Evolutionary conservation across 2,888 invertebrate genomes (phyloP).

Genomic region (Electrophaes corylata): DNA sequence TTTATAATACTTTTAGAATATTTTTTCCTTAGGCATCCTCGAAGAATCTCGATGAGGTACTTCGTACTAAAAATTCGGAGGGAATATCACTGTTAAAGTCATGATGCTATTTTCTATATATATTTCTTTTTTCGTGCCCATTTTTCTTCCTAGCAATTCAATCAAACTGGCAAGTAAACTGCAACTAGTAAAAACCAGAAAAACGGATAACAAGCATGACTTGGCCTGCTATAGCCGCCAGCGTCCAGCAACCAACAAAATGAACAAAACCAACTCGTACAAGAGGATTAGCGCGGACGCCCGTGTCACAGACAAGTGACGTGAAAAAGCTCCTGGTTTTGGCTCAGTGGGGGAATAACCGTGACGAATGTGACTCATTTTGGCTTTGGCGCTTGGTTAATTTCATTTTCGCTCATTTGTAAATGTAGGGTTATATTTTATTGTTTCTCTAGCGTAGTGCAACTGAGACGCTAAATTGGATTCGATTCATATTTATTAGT

Average conservation of each 20-base stretch:
- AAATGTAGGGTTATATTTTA: neutral
- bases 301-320: slow-evolving; percentile 38
- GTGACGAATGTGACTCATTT: slow-evolving; percentile 29
- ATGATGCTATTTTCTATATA: too few species aligned
- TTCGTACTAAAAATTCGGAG: too few species aligned
- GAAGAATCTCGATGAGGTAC: too few species aligned
- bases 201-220: slow-evolving; percentile 17
- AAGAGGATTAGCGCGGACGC: slow-evolving; percentile 37
- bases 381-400: slow-evolving; percentile 1
- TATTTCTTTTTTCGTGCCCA: too few species aligned
- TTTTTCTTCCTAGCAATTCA: neutral
- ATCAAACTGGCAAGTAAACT: neutral
- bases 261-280: slow-evolving; percentile 35
- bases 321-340: slow-evolving; percentile 37
- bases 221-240: neutral
- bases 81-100: too few species aligned
- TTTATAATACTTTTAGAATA: too few species aligned
- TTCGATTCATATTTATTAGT: too few species aligned
- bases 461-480: too few species aligned
- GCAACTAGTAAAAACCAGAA: slow-evolving; percentile 1
- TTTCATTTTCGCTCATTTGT: neutral
- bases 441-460: too few species aligned
- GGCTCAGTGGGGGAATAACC: slow-evolving; percentile 23
- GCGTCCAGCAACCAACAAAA: slow-evolving; percentile 26
- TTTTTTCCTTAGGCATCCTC: too few species aligned